These are phyloP conservation scores for Galbula dea DNA, from an alignment of 2,113 vertebrate species.

Conservation along the genomic window DNA sequence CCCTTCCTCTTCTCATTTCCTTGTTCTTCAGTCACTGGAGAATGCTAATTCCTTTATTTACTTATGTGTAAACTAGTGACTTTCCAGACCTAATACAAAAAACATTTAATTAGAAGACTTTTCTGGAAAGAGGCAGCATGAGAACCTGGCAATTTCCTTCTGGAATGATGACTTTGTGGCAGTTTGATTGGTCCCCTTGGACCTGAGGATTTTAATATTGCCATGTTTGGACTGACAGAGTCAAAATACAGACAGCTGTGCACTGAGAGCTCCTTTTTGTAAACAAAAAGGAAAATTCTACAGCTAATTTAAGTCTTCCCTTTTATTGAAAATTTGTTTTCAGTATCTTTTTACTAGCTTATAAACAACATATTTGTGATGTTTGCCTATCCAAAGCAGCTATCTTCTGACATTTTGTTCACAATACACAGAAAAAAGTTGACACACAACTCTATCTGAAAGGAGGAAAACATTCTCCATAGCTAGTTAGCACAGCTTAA, in stretches of 20 bases:
- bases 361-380: not conserved
- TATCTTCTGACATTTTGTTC: not conserved
- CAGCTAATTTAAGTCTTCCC: not conserved
- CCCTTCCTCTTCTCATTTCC: constrained; percentile 63
- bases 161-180: not conserved
- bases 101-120: not conserved
- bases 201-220: not conserved
- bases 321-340: not conserved
- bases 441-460: not conserved
- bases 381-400: not conserved
- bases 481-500: not conserved
- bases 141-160: not conserved
- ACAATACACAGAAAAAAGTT: not conserved
- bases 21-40: constrained; percentile 21
- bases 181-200: not conserved
- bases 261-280: not conserved
- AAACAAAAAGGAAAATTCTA: not conserved
- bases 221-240: not conserved
- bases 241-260: not conserved
- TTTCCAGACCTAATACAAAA: constrained; percentile 3
- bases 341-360: not conserved
- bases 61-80: not conserved
- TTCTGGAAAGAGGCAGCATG: not conserved
- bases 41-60: not conserved
- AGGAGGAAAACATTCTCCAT: not conserved